Base-by-base conservation (phyloP, 2,888 invertebrate species). In the Phaedon cochleariae region DNA sequence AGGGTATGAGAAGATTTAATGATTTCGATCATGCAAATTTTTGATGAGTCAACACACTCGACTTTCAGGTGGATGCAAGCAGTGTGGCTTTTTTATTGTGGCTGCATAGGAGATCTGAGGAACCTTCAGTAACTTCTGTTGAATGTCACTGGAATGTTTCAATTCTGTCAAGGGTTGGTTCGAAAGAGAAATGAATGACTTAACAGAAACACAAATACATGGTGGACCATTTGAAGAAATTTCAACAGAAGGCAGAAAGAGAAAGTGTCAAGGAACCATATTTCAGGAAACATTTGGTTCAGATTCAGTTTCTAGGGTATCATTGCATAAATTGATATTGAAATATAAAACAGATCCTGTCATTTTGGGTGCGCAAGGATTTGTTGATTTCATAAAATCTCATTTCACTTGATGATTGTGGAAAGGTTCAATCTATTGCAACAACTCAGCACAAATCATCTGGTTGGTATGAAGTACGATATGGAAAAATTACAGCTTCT, bases 31-130 rank as follows among this genome's bases (percentile, higher is more conserved):
- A n/a, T n/a, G n/a, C n/a, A n/a, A n/a, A n/a, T n/a, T n/a, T n/a
- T n/a, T n/a, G n/a, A n/a, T n/a, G n/a, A n/a, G n/a, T n/a, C n/a
- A n/a, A n/a, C n/a, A n/a, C n/a, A n/a, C n/a, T n/a, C n/a, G n/a
- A n/a, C n/a, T 45, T 45, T 45, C 17, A 45, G 17, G 45, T 6
- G 45, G 45, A 7, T 45, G n/a, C n/a, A 45, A 45, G 10, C 45
- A 45, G 45, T 45, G 45, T 45, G 45, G 45, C 45, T 7, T 45
- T 45, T 45, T 17, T 45, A 45, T 45, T 45, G 17, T 45, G 45
- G 45, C 45, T 45, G 10, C 45, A 45, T 45, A 45, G n/a, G 45
- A 45, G 45, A 45, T 45, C 45, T 45, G 45, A 45, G n/a, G 45
- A 45, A 12, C 45, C 45, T 45, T 45, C 45, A 6, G 45, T 45